Evolutionary conservation across 2,888 invertebrate genomes (phyloP).

Genomic region (Drosophila buzzatii): DNA sequence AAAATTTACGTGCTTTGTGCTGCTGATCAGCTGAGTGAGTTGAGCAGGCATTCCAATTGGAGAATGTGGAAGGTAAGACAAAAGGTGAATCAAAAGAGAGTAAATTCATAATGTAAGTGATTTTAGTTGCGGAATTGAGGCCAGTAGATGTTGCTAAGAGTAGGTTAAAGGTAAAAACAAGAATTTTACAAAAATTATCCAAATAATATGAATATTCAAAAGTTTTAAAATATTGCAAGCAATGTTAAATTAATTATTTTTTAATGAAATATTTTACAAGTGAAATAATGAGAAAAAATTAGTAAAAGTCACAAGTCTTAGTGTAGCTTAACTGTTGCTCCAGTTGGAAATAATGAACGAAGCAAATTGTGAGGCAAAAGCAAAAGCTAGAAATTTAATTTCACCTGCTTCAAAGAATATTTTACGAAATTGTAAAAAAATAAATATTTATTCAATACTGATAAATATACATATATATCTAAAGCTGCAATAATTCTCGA

Average conservation of each 20-base stretch:
- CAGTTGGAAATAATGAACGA: not conserved
- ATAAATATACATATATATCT: no score
- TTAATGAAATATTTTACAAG: not conserved
- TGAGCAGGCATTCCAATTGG: slow-evolving; percentile 6
- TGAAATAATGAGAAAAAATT: not conserved
- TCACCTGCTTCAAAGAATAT: not conserved
- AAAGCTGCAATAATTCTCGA: not conserved
- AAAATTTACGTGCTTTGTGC: slow-evolving; percentile 9
- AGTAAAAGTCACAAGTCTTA: not conserved
- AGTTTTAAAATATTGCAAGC: no score
- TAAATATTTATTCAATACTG: no score
- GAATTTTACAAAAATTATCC: no score
- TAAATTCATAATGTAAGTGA: not conserved
- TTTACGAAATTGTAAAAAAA: not conserved
- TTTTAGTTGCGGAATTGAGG: not conserved
- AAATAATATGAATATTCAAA: no score
- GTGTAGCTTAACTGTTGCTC: not conserved
- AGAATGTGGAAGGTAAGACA: not conserved
- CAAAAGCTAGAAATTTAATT: not conserved
- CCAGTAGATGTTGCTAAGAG: no score
- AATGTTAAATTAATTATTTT: no score
- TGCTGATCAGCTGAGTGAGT: slow-evolving; percentile 17
- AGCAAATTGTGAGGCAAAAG: not conserved
- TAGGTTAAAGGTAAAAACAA: no score
- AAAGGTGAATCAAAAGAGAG: not conserved